A percentile compares a stretch with the other conserved stretches of the same genome.
phyloP scores from a whole-genome alignment of 1,140 invertebrate species.

The Diorhabda sublineata region DNA sequence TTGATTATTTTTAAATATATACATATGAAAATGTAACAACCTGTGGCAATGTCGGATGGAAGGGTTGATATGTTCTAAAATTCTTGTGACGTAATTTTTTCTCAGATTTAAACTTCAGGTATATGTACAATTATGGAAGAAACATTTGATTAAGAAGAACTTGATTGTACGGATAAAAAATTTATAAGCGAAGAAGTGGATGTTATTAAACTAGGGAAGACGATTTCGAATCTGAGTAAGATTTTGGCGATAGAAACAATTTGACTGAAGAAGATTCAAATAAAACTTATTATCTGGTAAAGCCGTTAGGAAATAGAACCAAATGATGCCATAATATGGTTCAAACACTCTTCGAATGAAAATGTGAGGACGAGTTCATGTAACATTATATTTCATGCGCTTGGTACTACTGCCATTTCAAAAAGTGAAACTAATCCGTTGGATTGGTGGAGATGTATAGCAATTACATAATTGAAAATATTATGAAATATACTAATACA shows the following conservation, averaged over 20 bases:
- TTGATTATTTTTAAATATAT: too few relatives aligned
- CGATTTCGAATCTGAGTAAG: not conserved
- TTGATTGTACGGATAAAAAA: not conserved
- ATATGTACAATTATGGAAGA: not conserved
- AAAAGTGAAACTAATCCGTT: not conserved
- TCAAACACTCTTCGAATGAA: not conserved
- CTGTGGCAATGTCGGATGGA: too few relatives aligned
- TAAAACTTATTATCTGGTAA: too few relatives aligned
- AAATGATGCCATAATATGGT: not conserved
- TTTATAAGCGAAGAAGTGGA: not conserved
- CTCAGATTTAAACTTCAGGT: too few relatives aligned
- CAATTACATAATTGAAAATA: too few relatives aligned
- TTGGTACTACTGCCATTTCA: not conserved
- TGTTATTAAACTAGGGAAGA: not conserved
- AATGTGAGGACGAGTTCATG: constrained; percentile 4
- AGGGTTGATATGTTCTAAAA: too few relatives aligned
- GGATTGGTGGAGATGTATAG: not conserved
- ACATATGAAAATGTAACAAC: too few relatives aligned
- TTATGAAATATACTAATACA: too few relatives aligned
- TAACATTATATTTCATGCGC: constrained; percentile 4
- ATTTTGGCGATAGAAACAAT: not conserved
- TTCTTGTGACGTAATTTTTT: too few relatives aligned
- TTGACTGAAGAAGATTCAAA: not conserved
- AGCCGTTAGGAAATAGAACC: not conserved
- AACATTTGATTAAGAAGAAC: not conserved